phyloP scores from a whole-genome alignment of 2,888 invertebrate species.

The Lycia hirtaria region DNA sequence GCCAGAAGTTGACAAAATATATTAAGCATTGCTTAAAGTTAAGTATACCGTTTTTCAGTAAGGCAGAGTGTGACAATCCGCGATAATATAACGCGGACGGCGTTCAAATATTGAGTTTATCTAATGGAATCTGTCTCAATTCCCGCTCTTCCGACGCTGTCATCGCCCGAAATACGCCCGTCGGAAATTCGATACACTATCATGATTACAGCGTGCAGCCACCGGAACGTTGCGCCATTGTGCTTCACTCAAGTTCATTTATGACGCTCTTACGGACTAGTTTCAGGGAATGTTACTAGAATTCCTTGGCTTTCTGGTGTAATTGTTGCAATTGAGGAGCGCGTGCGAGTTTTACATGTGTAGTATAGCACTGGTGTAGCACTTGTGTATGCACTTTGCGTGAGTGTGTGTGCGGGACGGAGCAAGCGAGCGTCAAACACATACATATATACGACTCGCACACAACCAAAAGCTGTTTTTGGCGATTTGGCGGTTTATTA shows the following conservation, averaged over 20 bases:
- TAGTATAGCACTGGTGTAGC: no score
- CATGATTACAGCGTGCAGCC: conserved; percentile 18
- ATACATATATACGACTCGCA: no score
- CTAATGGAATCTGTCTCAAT: conserved; percentile 44
- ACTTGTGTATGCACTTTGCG: no score
- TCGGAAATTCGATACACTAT: conserved; percentile 30
- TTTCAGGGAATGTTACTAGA: not conserved
- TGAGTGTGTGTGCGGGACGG: no score
- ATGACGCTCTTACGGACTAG: not conserved
- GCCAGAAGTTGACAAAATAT: no score
- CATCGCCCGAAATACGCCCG: conserved; percentile 9
- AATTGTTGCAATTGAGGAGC: not conserved
- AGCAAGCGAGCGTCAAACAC: no score
- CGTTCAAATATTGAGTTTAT: conserved; percentile 51
- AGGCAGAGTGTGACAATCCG: conserved; percentile 17
- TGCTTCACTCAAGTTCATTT: conserved; percentile 15
- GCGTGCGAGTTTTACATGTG: no score
- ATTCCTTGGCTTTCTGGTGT: not conserved
- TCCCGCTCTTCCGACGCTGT: conserved; percentile 19
- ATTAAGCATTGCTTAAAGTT: no score
- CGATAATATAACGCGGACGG: conserved; percentile 20
- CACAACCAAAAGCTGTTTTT: no score
- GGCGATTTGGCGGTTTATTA: no score
- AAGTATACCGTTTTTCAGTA: no score
- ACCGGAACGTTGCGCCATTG: conserved; percentile 14